phyloP scores from a whole-genome alignment of 2,888 invertebrate species.

The Lottia gigantea region DNA sequence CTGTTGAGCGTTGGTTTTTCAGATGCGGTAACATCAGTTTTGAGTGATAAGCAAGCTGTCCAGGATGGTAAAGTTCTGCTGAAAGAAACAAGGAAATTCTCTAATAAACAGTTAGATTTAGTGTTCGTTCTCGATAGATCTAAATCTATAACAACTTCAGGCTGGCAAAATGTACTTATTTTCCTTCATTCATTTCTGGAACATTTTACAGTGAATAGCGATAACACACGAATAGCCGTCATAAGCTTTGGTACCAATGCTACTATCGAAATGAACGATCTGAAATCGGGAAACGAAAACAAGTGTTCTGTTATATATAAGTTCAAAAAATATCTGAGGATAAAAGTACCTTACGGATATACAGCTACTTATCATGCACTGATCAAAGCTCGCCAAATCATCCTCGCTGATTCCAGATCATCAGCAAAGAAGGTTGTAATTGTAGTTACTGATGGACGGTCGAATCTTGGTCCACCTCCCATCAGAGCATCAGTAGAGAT shows the following conservation, averaged over 20 bases:
- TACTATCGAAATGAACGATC: conserved; percentile 41
- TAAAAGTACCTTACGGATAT: conserved; percentile 39
- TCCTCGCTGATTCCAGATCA: conserved; percentile 30
- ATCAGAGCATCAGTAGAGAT: conserved; percentile 43
- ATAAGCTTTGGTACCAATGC: conserved; percentile 41
- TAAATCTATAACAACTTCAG: conserved; percentile 34
- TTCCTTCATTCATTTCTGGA: conserved; percentile 44
- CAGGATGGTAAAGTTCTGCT: background rate
- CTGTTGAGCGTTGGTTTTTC: too few relatives aligned
- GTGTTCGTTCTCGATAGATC: conserved; percentile 48
- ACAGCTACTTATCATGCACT: conserved; percentile 44
- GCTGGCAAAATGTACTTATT: conserved; percentile 42
- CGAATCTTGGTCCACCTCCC: conserved; percentile 49
- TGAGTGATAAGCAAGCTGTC: too few relatives aligned
- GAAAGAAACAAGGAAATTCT: background rate
- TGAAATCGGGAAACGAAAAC: conserved; percentile 34
- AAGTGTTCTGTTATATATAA: conserved; percentile 40
- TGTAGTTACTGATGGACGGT: conserved; percentile 46
- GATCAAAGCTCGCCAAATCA: conserved; percentile 26
- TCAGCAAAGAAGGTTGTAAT: conserved; percentile 41
- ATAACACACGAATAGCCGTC: conserved; percentile 48
- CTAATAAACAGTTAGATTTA: conserved; percentile 35
- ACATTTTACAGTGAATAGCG: conserved; percentile 44
- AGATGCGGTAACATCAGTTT: too few relatives aligned
- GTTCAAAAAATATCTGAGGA: conserved; percentile 24